Percentiles rank a stretch among this genome's conserved stretches.
Evolutionary conservation across 2,888 invertebrate species (phyloP).

Genomic region (Amiota minor): DNA sequence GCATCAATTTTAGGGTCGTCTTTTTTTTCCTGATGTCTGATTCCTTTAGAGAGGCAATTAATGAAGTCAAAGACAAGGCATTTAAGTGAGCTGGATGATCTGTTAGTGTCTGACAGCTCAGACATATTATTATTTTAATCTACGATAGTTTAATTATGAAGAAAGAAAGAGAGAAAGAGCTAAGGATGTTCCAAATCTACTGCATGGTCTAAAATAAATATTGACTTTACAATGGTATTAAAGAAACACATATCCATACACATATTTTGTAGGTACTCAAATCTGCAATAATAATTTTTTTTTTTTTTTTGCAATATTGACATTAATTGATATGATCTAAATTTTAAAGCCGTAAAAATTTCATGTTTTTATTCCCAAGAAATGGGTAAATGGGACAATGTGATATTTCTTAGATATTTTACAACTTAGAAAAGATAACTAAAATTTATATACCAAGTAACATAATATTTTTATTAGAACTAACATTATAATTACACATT

Average conservation of each 20-base stretch:
- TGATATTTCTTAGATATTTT: too few species aligned
- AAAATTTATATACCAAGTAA: too few species aligned
- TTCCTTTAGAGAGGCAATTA: constrained; percentile 47
- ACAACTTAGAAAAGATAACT: too few species aligned
- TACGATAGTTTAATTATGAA: constrained; percentile 45
- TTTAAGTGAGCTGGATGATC: constrained; percentile 24
- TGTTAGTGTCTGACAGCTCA: constrained; percentile 37
- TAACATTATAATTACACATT: too few species aligned
- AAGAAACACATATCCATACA: constrained; percentile 27
- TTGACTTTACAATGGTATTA: constrained; percentile 67
- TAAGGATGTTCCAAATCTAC: too few species aligned
- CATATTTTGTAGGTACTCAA: constrained; percentile 4
- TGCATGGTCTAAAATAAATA: constrained; percentile 59
- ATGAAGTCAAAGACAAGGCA: constrained; percentile 44
- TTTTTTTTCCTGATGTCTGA: constrained; percentile 35
- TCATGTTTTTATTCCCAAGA: constrained; percentile 18
- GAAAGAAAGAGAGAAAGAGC: constrained; percentile 29
- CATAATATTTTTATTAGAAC: too few species aligned
- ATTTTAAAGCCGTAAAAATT: background rate
- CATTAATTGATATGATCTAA: constrained; percentile 4
- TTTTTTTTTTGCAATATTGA: background rate
- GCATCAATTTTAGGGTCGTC: constrained; percentile 5
- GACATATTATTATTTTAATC: constrained; percentile 58
- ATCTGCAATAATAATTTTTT: constrained; percentile 5
- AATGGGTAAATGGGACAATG: background rate